These are phyloP conservation scores for Gnathonemus echidnorhynchus DNA, from an alignment of 2,113 vertebrate genomes.

Conservation along the genomic window DNA sequence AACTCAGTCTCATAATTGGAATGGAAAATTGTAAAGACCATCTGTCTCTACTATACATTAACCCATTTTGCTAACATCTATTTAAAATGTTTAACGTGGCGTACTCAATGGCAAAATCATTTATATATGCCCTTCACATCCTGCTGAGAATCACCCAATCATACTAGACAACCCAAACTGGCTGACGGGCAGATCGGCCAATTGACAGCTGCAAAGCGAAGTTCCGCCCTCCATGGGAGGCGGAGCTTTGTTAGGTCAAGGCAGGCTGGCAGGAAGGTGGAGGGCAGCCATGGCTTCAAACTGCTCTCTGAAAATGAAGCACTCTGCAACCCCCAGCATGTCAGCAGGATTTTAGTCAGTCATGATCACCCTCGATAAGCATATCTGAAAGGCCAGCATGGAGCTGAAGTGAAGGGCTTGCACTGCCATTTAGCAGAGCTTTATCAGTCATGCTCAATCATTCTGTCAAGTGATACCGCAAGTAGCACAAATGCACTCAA, in stretches of 20 bases:
- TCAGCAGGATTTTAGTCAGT: neutral
- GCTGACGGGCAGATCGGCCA: neutral
- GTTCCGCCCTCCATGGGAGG: neutral
- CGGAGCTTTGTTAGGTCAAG: neutral
- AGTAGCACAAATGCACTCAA: neutral
- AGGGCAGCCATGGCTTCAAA: neutral
- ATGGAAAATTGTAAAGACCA: slow-evolving; percentile 22
- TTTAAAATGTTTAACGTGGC: slow-evolving; percentile 6
- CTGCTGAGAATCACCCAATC: neutral
- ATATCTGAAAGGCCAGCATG: neutral
- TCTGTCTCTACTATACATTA: slow-evolving; percentile 13
- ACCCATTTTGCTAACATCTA: slow-evolving; percentile 2
- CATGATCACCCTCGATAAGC: neutral
- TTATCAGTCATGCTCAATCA: neutral
- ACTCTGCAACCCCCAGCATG: neutral
- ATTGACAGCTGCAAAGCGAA: neutral
- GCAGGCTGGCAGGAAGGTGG: neutral
- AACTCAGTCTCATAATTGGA: slow-evolving; percentile 15
- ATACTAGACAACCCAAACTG: neutral
- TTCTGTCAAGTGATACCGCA: neutral
- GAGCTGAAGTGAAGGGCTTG: neutral
- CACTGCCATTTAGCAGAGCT: neutral
- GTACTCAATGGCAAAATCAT: neutral
- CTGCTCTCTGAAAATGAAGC: neutral
- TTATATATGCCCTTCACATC: neutral